Evolutionary conservation across 2,888 invertebrate genomes (phyloP).

Genomic region (Spilarctia lutea): DNA sequence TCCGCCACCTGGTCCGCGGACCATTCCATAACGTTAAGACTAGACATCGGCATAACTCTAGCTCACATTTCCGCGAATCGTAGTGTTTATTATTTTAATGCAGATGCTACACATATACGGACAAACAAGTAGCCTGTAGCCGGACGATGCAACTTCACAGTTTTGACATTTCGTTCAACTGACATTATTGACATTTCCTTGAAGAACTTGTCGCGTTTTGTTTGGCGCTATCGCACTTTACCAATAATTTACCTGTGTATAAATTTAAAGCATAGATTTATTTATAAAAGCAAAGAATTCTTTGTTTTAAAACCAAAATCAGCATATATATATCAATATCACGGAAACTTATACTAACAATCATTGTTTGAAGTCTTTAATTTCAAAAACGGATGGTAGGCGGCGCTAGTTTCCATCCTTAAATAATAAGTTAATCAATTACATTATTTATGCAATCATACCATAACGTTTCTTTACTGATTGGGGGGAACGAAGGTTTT

Average conservation of each 20-base stretch:
- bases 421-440: background rate
- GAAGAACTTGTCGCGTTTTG: background rate
- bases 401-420: background rate
- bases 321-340: too few relatives aligned
- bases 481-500: too few relatives aligned
- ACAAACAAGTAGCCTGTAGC: slow-evolving; percentile 44
- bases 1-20: slow-evolving; percentile 95
- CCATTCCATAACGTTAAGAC: slow-evolving; percentile 92
- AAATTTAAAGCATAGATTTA: background rate
- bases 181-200: slow-evolving; percentile 28
- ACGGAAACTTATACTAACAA: background rate
- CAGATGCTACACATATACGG: slow-evolving; percentile 33
- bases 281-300: background rate
- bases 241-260: background rate
- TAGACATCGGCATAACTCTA: slow-evolving; percentile 65
- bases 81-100: slow-evolving; percentile 45
- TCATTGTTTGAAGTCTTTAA: background rate
- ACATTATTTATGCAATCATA: too few relatives aligned
- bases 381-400: background rate
- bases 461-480: too few relatives aligned
- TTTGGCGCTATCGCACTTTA: background rate
- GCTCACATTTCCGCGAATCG: slow-evolving; percentile 61
- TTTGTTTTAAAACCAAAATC: background rate
- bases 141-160: slow-evolving; percentile 31
- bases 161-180: slow-evolving; percentile 30